These are phyloP conservation scores for Columba janthina DNA, from an alignment of 2,113 vertebrate species.

Conservation along the genomic window DNA sequence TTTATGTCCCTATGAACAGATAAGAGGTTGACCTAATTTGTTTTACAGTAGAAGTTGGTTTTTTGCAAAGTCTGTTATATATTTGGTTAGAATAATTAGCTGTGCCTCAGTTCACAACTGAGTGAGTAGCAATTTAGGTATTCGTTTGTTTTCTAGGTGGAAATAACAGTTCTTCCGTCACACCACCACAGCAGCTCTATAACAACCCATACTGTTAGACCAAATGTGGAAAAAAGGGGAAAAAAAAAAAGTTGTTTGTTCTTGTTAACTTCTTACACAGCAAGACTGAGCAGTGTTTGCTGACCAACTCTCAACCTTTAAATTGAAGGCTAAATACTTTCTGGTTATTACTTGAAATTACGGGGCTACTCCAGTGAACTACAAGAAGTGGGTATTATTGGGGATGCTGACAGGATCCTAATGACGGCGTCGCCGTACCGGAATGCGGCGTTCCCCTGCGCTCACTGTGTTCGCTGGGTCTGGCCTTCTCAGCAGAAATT, in stretches of 20 bases:
- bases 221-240: not conserved
- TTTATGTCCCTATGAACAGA: not conserved
- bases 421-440: not conserved
- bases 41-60: not conserved
- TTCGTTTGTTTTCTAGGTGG: not conserved
- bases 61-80: not conserved
- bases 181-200: not conserved
- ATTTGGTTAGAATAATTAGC: not conserved
- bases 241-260: not conserved
- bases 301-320: not conserved
- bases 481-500: constrained; percentile 69
- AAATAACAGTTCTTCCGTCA: not conserved
- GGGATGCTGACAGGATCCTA: constrained; percentile 32
- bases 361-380: not conserved
- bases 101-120: not conserved
- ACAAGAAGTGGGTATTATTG: not conserved
- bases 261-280: not conserved
- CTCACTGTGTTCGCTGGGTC: constrained; percentile 34
- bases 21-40: not conserved
- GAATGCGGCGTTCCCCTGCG: constrained; percentile 40
- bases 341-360: not conserved
- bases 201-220: not conserved
- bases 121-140: not conserved
- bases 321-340: not conserved
- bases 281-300: not conserved